These are phyloP conservation scores for Pristionchus arcanus DNA, from an alignment of 2,888 invertebrate genomes.

Conservation along the genomic window DNA sequence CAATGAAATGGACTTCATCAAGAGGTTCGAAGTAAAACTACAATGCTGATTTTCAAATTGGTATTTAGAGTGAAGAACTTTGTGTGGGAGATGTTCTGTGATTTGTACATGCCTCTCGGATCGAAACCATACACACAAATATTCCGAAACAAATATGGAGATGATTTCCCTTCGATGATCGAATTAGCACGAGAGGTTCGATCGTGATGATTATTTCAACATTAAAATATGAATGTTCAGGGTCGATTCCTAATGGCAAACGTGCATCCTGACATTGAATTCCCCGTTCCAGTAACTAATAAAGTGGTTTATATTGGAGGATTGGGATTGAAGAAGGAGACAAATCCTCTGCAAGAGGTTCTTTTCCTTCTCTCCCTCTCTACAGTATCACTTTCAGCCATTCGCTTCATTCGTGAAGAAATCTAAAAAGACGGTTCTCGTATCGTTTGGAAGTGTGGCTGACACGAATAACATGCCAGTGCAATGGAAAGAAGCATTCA, in stretches of 20 bases:
- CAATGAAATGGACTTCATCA: conserved; percentile 34
- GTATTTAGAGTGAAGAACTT: conserved; percentile 29
- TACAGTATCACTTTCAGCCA: background rate
- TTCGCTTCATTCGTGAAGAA: conserved; percentile 28
- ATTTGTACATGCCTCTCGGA: background rate
- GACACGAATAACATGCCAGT: conserved; percentile 23
- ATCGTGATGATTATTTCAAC: background rate
- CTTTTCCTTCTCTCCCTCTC: background rate
- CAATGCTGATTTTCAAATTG: background rate
- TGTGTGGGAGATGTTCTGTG: conserved; percentile 31
- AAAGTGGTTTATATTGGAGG: conserved; percentile 48
- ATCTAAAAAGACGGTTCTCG: background rate
- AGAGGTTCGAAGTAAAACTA: background rate
- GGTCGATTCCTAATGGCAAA: conserved; percentile 35
- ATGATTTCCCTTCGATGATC: background rate
- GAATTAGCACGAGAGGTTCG: conserved; percentile 4
- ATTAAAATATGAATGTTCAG: background rate
- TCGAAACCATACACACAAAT: background rate
- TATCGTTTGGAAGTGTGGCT: conserved; percentile 30
- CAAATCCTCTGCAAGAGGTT: conserved; percentile 42
- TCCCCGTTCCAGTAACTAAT: conserved; percentile 47
- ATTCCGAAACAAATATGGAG: conserved; percentile 4
- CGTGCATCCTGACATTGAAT: conserved; percentile 40
- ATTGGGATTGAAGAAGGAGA: conserved; percentile 46
- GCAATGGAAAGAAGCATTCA: conserved; percentile 22